Conservation (phyloP, 1,140 invertebrate species). For the Drosophila murphyi region DNA sequence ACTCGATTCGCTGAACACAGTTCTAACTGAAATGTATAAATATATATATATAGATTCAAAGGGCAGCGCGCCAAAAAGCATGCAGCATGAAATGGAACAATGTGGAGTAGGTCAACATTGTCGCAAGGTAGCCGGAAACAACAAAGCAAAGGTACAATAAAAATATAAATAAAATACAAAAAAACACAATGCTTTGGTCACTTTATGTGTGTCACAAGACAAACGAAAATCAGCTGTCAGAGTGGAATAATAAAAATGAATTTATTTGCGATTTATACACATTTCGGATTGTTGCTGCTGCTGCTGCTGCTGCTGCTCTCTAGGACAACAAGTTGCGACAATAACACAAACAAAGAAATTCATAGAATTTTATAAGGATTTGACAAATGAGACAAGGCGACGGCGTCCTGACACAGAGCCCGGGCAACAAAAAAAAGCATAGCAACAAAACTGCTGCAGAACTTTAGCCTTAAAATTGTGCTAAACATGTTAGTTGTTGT, state of each 20-base stretch:
- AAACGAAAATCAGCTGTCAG: constrained; percentile 70
- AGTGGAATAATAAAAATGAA: constrained; percentile 75
- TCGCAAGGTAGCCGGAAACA: constrained; percentile 19
- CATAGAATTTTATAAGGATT: constrained; percentile 70
- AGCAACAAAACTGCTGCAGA: constrained; percentile 36
- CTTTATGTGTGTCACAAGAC: constrained; percentile 35
- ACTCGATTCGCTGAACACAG: no score
- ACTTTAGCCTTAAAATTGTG: constrained; percentile 70
- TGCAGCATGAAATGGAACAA: constrained; percentile 8
- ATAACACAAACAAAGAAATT: constrained; percentile 32
- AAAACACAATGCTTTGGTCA: constrained; percentile 27
- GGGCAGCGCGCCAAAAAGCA: constrained; percentile 35
- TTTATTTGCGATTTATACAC: constrained; percentile 73
- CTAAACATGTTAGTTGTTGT: constrained; percentile 57
- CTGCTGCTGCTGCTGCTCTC: constrained; percentile 41
- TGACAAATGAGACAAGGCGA: constrained; percentile 69
- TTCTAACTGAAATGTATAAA: no score
- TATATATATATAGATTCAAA: background rate
- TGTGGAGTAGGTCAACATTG: background rate
- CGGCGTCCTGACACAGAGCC: constrained; percentile 40
- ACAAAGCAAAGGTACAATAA: constrained; percentile 19
- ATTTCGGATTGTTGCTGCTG: constrained; percentile 21
- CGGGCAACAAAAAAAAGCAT: constrained; percentile 25
- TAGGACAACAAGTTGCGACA: constrained; percentile 70
- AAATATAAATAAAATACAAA: background rate